Base-by-base conservation (phyloP, 2,797 vertebrate species). In the Gallinago nigripennis region DNA sequence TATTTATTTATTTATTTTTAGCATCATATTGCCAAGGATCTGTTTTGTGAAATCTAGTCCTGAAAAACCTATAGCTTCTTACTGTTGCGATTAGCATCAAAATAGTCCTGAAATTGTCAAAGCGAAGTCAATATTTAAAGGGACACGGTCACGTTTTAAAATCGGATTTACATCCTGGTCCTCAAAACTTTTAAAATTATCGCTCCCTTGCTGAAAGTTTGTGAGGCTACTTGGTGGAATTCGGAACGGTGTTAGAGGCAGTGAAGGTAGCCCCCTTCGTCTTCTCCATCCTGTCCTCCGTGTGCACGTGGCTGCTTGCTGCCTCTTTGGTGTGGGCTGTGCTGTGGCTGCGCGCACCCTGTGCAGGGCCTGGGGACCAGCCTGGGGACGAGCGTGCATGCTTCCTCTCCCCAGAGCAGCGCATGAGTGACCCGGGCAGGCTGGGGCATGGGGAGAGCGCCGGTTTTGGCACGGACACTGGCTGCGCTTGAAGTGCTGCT, bases 21-120 rank as follows among this genome's bases (percentile, higher is more conserved):
- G 53, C 57, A 78, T 95, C 89, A 87, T 97, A 94, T 86, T 96
- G 95, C 93, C 94, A 97, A 97, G 93, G 94, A 93, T 89, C 18
- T 92, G 39, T 93, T 90, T 72, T 75, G 25, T 75, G 43, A 92
- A 92, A 90, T 89, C 25, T 70, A 2, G 12, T 23, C 57, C 69
- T 88, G 57, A 54, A 89, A 95, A 94, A 73, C 45, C 12, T 75
- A 0, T 24, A 58, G 15, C 30, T 90, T 68, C 27, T 69, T 75
- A 21, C 23, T 71, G 41, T 46, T 73, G 25, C 30, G 37, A 4
- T 78, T 50, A 90, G 20, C 31, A 50, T 45, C 12, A 30, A 66
- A 89, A 65, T 39, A 58, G 12, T 71, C 80, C 53, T 78, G 71
- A 89, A 82, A 75, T 56, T 91, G 46, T 78, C 57, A 79, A 88